A percentile compares a stretch with the other conserved stretches of the same genome.
Conservation (phyloP, 2,113 vertebrate species). For the Bombycilla garrulus region DNA sequence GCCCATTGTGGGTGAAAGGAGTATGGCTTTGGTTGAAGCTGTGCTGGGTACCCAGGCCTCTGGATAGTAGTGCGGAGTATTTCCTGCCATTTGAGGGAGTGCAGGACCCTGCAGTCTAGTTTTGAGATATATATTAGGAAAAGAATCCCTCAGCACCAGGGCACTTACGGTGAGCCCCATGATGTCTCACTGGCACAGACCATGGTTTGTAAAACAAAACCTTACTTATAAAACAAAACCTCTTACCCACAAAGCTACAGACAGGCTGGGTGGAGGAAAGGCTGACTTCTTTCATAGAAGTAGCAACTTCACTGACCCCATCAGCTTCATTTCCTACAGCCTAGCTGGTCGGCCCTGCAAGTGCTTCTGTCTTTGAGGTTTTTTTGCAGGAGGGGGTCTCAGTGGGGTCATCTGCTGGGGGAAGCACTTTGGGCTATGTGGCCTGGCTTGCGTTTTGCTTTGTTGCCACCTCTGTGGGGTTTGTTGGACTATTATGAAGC, state of each 20-base stretch:
- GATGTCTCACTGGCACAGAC: background rate
- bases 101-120: background rate
- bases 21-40: accelerated
- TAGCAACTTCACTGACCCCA: background rate
- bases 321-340: background rate
- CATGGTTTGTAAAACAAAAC: background rate
- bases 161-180: accelerated
- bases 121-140: background rate
- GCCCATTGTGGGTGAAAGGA: accelerated
- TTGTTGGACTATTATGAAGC: background rate
- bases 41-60: background rate
- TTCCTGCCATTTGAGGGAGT: background rate
- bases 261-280: background rate
- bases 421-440: background rate
- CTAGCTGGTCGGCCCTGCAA: accelerated
- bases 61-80: background rate
- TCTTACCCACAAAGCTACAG: background rate
- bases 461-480: background rate
- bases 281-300: background rate
- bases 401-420: background rate
- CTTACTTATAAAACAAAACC: background rate
- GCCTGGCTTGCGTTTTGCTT: background rate
- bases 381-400: background rate
- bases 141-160: background rate
- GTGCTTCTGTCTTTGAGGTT: background rate